Conservation (phyloP, 1,140 invertebrate species). For the Oryzaephilus surinamensis region DNA sequence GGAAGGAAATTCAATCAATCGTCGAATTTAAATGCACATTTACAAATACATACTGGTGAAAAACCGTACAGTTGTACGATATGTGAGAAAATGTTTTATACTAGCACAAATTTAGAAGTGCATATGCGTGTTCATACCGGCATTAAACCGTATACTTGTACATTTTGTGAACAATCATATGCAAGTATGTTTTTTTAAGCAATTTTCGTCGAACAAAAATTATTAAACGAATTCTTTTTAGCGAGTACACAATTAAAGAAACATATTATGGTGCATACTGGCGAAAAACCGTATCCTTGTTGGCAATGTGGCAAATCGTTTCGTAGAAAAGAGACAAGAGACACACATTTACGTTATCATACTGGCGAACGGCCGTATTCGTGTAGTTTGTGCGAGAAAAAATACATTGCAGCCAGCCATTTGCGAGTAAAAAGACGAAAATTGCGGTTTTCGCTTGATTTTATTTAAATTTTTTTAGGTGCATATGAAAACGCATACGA, state of each 20-base stretch:
- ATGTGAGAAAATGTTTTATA: conserved; percentile 25
- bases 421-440: conserved; percentile 21
- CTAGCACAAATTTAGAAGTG: conserved; percentile 40
- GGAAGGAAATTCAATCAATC: conserved; percentile 58
- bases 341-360: conserved; percentile 54
- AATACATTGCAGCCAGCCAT: conserved; percentile 31
- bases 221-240: conserved; percentile 13
- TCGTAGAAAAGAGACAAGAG: conserved; percentile 34
- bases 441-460: background rate
- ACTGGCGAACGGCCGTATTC: conserved; percentile 55
- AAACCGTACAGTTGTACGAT: conserved; percentile 17
- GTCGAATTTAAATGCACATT: conserved; percentile 53
- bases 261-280: conserved; percentile 28
- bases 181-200: background rate
- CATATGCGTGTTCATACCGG: conserved; percentile 56
- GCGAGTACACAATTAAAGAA: conserved; percentile 30
- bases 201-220: background rate
- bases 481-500: conserved; percentile 28
- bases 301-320: conserved; percentile 33
- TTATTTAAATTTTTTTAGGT: conserved; percentile 23
- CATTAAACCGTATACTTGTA: conserved; percentile 32
- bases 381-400: conserved; percentile 47
- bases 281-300: conserved; percentile 32
- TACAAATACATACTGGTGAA: conserved; percentile 42
- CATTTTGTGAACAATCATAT: conserved; percentile 27